Evolutionary conservation across 2,113 vertebrate species (phyloP), one percentile per base, ranked within the genome.

Genomic region (Pelecanus crispus): DNA sequence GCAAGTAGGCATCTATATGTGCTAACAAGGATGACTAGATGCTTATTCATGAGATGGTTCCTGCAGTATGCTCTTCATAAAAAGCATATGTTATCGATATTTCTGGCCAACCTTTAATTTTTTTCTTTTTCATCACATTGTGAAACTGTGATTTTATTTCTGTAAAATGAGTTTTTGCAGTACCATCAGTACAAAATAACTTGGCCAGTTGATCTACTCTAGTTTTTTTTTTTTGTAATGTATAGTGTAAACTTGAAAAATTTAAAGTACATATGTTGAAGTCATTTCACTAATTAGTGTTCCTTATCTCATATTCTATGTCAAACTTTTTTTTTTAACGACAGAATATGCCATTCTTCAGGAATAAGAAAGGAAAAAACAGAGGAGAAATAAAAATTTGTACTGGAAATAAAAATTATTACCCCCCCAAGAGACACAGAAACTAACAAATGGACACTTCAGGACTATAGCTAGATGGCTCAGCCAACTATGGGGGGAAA

Each of bases 1-100:
- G 91, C 59, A 85, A 82, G 59, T 10, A 81, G 91, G 77, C 61
- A 45, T 68, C 28, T 53, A 29, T 53, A 55, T 62, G 66, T 91
- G 73, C 74, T 94, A 87, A 70, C 25, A 73, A 85, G 89, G 70
- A 92, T 90, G 66, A 91, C 62, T 83, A 91, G 91, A 72, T 90
- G 81, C 80, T 91, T 87, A 81, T 79, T 92, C 63, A 80, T 53
- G 55, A 92, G 62, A 58, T 53, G 29, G 20, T 62, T 91, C 42
- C 74, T 92, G 79, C 73, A 77, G 70, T 31, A 44, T 58, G 63
- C 22, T 86, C 19, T 90, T 87, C 38, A 20, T 70, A 31, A 50
- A 92, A 72, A 82, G 17, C 70, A 1, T 78, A 68, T 89, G 56
- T 24, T 94, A 36, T 68, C 93, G 70, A 38, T 71, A 94, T 89